Conservation (phyloP, 2,797 vertebrate species). For the Sphenodon punctatus region DNA sequence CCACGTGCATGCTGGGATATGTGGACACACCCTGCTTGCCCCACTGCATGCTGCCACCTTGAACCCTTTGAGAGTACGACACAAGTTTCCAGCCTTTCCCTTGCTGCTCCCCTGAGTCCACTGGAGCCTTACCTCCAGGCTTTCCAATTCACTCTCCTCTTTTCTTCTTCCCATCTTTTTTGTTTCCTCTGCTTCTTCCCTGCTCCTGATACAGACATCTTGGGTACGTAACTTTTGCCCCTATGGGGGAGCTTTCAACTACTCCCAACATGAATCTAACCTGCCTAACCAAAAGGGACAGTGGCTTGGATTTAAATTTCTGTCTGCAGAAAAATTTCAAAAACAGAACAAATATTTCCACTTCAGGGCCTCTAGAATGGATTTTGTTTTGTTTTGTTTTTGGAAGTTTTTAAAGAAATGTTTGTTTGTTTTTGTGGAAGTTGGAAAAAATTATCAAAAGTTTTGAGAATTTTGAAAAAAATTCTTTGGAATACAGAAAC, state of each 20-base stretch:
- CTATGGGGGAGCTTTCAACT: neutral
- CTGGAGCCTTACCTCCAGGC: no score
- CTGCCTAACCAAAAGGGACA: neutral
- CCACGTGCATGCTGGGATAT: neutral
- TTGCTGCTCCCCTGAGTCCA: no score
- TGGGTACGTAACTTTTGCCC: conserved; percentile 85
- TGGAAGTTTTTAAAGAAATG: no score
- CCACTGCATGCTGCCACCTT: no score
- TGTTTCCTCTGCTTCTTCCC: conserved; percentile 56
- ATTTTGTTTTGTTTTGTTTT: neutral
- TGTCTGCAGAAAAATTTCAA: neutral
- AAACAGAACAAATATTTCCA: neutral
- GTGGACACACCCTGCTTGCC: neutral
- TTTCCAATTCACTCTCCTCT: conserved; percentile 44
- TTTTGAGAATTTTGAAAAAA: no score
- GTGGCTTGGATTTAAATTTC: neutral
- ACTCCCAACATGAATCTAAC: neutral
- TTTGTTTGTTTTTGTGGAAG: neutral
- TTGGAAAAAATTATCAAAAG: no score
- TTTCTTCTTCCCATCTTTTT: conserved; percentile 64
- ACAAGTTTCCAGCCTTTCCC: no score
- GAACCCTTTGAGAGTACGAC: no score
- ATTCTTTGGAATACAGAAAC: no score
- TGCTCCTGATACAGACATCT: conserved; percentile 85
- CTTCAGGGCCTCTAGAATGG: neutral